Evolutionary conservation across 1,140 invertebrate species (phyloP).

Genomic region (Chionoecetes opilio): DNA sequence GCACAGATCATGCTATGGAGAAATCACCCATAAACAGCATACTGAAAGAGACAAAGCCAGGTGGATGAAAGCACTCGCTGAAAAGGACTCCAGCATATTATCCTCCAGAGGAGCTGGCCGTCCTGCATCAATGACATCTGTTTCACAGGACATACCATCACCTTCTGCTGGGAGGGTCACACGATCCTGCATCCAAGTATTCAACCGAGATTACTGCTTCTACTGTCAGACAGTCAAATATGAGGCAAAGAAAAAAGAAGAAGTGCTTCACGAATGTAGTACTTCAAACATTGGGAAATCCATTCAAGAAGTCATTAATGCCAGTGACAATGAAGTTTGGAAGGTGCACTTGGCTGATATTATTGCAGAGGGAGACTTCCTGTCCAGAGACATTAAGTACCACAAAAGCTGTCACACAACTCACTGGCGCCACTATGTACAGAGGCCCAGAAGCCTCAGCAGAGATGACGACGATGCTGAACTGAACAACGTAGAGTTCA

Average conservation of each 20-base stretch:
- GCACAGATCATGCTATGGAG: too few relatives aligned
- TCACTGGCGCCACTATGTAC: too few relatives aligned
- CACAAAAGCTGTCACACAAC: neutral
- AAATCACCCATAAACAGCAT: too few relatives aligned
- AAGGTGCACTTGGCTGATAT: constrained; percentile 9
- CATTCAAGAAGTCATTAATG: neutral
- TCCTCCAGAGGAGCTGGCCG: neutral
- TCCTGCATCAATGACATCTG: neutral
- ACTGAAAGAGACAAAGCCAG: neutral
- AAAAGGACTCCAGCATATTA: neutral
- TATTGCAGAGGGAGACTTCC: constrained; percentile 49
- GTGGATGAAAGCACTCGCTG: too few relatives aligned
- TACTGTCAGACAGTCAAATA: neutral
- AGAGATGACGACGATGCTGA: neutral
- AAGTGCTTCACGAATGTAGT: neutral
- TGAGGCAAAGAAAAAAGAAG: neutral
- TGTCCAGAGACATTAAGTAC: constrained; percentile 51
- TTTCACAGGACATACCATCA: neutral
- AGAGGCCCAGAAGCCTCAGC: neutral
- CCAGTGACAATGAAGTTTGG: constrained; percentile 38
- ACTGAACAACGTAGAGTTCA: too few relatives aligned
- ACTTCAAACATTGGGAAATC: neutral
- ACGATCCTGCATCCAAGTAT: too few relatives aligned
- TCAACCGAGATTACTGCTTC: too few relatives aligned
- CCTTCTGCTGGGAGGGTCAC: neutral